Base-by-base conservation (phyloP, 2,888 invertebrate species). In the Microplitis deprimator region DNA sequence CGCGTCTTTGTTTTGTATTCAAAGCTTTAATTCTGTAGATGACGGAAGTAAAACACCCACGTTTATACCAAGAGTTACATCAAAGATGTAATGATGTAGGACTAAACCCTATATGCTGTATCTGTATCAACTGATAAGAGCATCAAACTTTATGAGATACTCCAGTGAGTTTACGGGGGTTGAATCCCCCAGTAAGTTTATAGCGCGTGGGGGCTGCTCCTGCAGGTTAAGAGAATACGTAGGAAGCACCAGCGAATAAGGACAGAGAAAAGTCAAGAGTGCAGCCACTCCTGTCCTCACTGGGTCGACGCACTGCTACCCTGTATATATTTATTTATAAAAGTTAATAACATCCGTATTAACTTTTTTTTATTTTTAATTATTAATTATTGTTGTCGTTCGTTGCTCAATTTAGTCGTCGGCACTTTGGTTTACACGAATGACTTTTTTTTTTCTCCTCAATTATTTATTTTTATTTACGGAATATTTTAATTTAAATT, bases 281-380 rank as follows among this genome's bases (percentile, higher is more conserved):
- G 38, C 29, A 73, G 59, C 67, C 65, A 59, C 65, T 29, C 50
- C 20, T 59, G 38, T 73, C 29, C 67, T 29, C 29, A 73, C 67
- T 73, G 10, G 59, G 59, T 73, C 59, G 59, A 67, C 50, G 67
- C 73, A 73, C 73, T 62, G 29, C 20, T 40, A 29, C 50, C 71
- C 50, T 72, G 62, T 10, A 29, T 71, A 40, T 50, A 5, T 39
- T 20, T 20, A n/a, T 69, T 59, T 69, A 7, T n/a, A n/a, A 7
- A 40, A 40, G 8, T 69, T 50, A 8, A 17, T 7, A 5, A 61
- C 40, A 40, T 16, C 61, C 16, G 38, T 16, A 17, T 16, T 62
- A n/a, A 8, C 6, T 62, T 72, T 16, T 39, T 72, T 40, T 60
- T 71, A 59, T 10, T 10, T 50, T 13, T 1, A 20, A 20, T 50